These are phyloP conservation scores for Lepisosteus osseus DNA, from an alignment of 2,113 vertebrate genomes.

Conservation along the genomic window DNA sequence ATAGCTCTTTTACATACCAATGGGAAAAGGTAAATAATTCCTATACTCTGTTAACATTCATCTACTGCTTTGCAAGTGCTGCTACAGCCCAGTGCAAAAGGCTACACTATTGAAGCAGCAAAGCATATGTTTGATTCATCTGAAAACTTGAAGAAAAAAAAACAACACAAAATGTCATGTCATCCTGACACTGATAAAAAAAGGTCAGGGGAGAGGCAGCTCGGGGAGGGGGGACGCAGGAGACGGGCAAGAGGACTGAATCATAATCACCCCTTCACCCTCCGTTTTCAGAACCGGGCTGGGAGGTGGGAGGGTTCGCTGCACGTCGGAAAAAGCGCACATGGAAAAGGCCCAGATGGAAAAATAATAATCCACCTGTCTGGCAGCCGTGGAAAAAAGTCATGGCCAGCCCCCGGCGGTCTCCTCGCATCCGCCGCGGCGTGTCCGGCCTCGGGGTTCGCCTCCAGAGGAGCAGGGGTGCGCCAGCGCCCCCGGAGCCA, in stretches of 20 bases:
- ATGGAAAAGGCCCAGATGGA: constrained; percentile 43
- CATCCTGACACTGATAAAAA: constrained; percentile 52
- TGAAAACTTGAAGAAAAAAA: background rate
- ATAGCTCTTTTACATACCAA: constrained; percentile 24
- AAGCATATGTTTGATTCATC: background rate
- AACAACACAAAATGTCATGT: background rate
- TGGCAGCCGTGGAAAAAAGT: constrained; percentile 6
- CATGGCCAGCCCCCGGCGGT: constrained; percentile 8
- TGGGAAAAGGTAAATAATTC: constrained; percentile 11
- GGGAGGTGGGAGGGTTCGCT: background rate
- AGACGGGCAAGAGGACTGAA: constrained; percentile 42
- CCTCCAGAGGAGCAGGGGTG: background rate
- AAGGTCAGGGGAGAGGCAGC: constrained; percentile 2
- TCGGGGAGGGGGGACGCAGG: constrained; percentile 26
- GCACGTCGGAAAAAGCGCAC: background rate
- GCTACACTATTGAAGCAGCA: constrained; percentile 21
- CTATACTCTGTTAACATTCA: constrained; percentile 13
- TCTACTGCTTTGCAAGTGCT: constrained; percentile 4
- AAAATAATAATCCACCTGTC: constrained; percentile 47
- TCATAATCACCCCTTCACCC: constrained; percentile 45
- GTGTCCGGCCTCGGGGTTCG: background rate
- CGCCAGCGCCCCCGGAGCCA: no score
- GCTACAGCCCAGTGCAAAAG: background rate
- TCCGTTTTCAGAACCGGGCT: no score
- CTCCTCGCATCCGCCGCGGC: background rate